Conservation (phyloP, 1,140 invertebrate species). For the Caenorhabditis latens region DNA sequence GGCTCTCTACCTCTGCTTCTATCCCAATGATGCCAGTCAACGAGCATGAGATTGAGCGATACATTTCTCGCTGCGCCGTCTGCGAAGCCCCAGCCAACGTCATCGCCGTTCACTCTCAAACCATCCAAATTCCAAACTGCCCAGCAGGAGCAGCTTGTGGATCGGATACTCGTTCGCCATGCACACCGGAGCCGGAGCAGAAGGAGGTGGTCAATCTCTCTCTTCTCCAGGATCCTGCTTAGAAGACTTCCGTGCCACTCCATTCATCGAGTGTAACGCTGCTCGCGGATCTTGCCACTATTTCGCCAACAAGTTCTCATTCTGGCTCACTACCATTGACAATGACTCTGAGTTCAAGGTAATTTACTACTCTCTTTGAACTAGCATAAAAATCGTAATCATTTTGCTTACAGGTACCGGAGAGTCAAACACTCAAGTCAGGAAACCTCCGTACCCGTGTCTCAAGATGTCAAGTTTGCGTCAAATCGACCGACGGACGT, state of each 20-base stretch:
- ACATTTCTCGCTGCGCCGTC: constrained; percentile 87
- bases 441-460: constrained; percentile 87
- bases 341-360: constrained; percentile 83
- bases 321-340: constrained; percentile 97
- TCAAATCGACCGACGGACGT: constrained; percentile 78
- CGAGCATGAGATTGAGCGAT: constrained; percentile 86
- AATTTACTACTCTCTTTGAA: neutral
- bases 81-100: constrained; percentile 89
- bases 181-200: constrained; percentile 95
- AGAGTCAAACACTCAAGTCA: constrained; percentile 91
- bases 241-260: constrained; percentile 94
- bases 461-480: constrained; percentile 94
- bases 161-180: constrained; percentile 78
- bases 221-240: constrained; percentile 91
- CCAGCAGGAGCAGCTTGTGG: constrained; percentile 85
- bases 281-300: constrained; percentile 93
- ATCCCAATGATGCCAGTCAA: constrained; percentile 91
- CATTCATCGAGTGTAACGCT: constrained; percentile 95
- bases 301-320: constrained; percentile 96
- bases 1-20: constrained; percentile 91
- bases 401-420: constrained; percentile 84
- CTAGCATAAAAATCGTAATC: neutral
- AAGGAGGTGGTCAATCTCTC: constrained; percentile 93
- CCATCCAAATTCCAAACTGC: constrained; percentile 86
- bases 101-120: constrained; percentile 92